Conservation (phyloP, 2,113 vertebrate genomes). For the Tichodroma muraria region DNA sequence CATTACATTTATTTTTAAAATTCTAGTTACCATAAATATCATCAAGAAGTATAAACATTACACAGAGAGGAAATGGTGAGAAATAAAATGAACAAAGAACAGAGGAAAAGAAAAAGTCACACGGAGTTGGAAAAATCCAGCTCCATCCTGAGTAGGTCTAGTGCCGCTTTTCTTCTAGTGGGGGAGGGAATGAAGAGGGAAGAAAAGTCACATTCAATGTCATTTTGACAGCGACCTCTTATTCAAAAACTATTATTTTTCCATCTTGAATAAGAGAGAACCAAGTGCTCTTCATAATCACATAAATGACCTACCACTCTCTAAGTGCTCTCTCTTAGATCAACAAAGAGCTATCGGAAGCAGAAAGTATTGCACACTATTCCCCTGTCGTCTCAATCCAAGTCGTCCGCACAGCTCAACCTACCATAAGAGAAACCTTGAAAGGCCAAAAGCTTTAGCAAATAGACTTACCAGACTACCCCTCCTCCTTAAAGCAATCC, state of each 20-base stretch:
- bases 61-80: neutral
- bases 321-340: constrained; percentile 66
- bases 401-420: neutral
- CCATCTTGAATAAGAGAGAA: constrained; percentile 63
- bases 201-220: constrained; percentile 56
- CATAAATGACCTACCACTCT: constrained; percentile 62
- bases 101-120: constrained; percentile 24
- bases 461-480: neutral
- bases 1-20: constrained; percentile 12
- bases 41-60: constrained; percentile 16
- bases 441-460: constrained; percentile 28
- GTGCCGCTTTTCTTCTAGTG: neutral
- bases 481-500: neutral
- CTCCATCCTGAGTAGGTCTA: neutral
- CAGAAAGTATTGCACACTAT: constrained; percentile 31
- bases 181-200: neutral
- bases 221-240: constrained; percentile 60
- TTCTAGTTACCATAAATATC: constrained; percentile 48
- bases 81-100: constrained; percentile 20
- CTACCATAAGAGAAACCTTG: constrained; percentile 10
- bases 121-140: constrained; percentile 14
- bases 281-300: constrained; percentile 70
- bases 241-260: constrained; percentile 68
- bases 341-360: constrained; percentile 67
- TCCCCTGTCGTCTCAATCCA: neutral